Base-by-base conservation (phyloP, 2,113 vertebrate species). In the Glaucomys volans region DNA sequence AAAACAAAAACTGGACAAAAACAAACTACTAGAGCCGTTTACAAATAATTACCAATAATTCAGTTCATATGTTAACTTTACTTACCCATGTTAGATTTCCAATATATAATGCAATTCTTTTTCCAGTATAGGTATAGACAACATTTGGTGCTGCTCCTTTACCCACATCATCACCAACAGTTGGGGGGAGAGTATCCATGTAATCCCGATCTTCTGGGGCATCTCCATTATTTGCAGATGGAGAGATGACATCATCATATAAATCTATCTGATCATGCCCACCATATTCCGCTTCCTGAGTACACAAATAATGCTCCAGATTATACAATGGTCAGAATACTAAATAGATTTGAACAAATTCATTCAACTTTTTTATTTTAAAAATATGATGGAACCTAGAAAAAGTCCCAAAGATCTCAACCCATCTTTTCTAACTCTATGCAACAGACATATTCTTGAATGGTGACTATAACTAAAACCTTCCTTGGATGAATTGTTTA, bases 191-290 rank as follows among this genome's bases (percentile, higher is more conserved):
- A 85, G 99, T 98, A 98, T 99, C 99, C 99, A 99, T 99, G 96
- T 99, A 99, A 98, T 99, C 99, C 0, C 99, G 99, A 97, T 99
- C 99, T 97, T 99, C 99, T 91, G 99, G 99, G 80, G 99, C 99
- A 97, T 99, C 99, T 37, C 99, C 99, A 98, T 99, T 99, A 98
- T 99, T 99, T 96, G 99, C 99, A 91, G 99, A 99, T 91, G 99
- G 99, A 90, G 99, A 99, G 98, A 99, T 99, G 94, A 99, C 99
- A 96, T 99, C 99, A 97, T 99, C 99, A 90, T 99, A 99, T 74
- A 99, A 97, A 98, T 99, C 99, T 97, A 99, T 99, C 96, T 99
- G 99, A 94, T 99, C 99, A 50, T 99, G 99, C 54, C 99, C 99
- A 86, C 99, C 99, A 98, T 99, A 99, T 97, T 99, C 99, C n/a